Percentiles rank a stretch among this genome's conserved stretches.
phyloP scores from a whole-genome alignment of 1,140 invertebrate genomes.

The Lordiphosa stackelbergi region DNA sequence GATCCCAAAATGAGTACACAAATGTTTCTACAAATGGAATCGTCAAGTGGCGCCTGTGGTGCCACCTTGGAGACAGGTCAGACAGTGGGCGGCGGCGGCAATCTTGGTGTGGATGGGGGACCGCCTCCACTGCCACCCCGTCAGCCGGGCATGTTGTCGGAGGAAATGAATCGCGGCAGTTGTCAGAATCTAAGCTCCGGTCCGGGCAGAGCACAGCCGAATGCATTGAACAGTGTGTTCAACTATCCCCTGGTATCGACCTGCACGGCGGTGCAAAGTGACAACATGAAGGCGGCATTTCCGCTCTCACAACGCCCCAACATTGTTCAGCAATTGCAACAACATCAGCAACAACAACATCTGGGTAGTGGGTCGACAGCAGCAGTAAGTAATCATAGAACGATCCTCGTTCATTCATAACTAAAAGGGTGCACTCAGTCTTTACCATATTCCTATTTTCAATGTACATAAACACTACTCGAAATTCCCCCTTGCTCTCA shows the following conservation, averaged over 20 bases:
- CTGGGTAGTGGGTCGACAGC: conserved; percentile 47
- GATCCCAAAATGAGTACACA: conserved; percentile 77
- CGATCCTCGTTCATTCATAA: conserved; percentile 1
- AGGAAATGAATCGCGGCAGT: conserved; percentile 62
- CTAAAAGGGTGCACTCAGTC: too few relatives aligned
- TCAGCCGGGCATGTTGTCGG: conserved; percentile 66
- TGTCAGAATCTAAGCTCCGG: conserved; percentile 57
- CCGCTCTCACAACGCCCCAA: conserved; percentile 78
- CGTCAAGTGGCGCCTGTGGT: conserved; percentile 19
- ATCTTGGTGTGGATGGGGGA: conserved; percentile 48
- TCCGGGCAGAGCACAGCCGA: conserved; percentile 56
- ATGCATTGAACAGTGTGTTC: conserved; percentile 72
- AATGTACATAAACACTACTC: too few relatives aligned
- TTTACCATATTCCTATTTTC: too few relatives aligned
- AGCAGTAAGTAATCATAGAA: conserved; percentile 55
- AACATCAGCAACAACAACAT: conserved; percentile 69
- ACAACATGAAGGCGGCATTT: conserved; percentile 74
- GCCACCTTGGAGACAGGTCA: conserved; percentile 10
- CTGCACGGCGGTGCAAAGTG: conserved; percentile 69
- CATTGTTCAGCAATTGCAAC: conserved; percentile 78
- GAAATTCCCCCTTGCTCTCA: too few relatives aligned
- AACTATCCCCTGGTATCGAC: conserved; percentile 77
- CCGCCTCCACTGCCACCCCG: conserved; percentile 75
- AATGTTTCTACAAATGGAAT: conserved; percentile 77
- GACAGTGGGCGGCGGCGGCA: conserved; percentile 16